Base-by-base conservation (phyloP, 2,797 vertebrate species). In the Antrozous pallidus region DNA sequence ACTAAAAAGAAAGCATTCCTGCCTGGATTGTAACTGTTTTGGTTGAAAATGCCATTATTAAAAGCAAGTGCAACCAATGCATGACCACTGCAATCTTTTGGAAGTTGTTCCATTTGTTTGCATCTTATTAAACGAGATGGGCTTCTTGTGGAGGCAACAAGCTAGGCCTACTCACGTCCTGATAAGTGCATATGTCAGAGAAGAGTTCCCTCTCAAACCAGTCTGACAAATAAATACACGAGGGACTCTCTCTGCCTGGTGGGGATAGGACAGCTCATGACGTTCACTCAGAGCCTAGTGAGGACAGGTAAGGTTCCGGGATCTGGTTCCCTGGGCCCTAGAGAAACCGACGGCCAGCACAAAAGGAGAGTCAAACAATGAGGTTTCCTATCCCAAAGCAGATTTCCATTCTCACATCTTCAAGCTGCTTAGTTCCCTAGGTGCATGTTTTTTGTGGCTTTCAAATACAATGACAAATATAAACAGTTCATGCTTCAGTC, bases 331-430 rank as follows among this genome's bases (percentile, higher is more conserved):
- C 33, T 49, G 24, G 10, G 31, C 9, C 36, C 42, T 9, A 51
- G 36, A 83, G n/a, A 88, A 92, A 74, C 26, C 0, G 14, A 28
- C 1, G 65, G 67, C n/a, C 24, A 54, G 1, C 4, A 82, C 22
- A 67, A 45, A 70, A 7, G 26, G 56, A 80, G 33, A 3, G 18
- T 86, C 22, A 63, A 61, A 82, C 82, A 61, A 75, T 38, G 11
- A 74, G 40, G 8, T 65, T 80, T 82, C 40, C n/a, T 73, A 28
- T n/a, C 40, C 58, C 45, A 92, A 75, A 71, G 7, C n/a, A 94
- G 45, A 86, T 36, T 81, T 69, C 18, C 70, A 65, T 38, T 92
- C 56, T 49, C 42, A 71, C 0, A 36, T 38, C 65, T 63, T 80
- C 20, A 92, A 26, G 28, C 2, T 42, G n/a, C 11, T 28, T 45